These are phyloP conservation scores for Bhutanitis thaidina DNA, from an alignment of 2,888 invertebrate species.

Conservation along the genomic window DNA sequence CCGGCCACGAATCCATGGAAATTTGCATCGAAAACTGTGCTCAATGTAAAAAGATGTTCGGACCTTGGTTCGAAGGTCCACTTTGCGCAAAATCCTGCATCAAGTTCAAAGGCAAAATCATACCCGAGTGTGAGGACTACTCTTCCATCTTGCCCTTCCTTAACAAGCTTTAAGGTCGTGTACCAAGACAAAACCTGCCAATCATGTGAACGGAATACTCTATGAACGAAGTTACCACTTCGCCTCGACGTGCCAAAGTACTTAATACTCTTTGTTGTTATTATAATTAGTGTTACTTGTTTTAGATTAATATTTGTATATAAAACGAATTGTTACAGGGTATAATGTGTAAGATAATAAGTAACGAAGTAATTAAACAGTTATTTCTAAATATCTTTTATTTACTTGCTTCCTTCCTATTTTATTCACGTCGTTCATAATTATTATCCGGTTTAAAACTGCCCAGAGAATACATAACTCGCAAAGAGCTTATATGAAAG, in stretches of 20 bases:
- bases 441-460: too few relatives aligned
- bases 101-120: slow-evolving; percentile 89
- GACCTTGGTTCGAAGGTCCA: slow-evolving; percentile 91
- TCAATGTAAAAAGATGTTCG: slow-evolving; percentile 93
- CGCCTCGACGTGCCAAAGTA: slow-evolving; percentile 45
- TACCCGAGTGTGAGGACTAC: slow-evolving; percentile 92
- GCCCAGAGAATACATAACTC: too few relatives aligned
- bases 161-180: slow-evolving; percentile 54
- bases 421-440: too few relatives aligned
- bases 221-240: neutral
- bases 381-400: neutral
- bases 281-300: slow-evolving; percentile 31
- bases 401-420: neutral
- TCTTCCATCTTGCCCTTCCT: slow-evolving; percentile 90
- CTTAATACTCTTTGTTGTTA: slow-evolving; percentile 40
- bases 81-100: slow-evolving; percentile 92
- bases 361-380: neutral
- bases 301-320: slow-evolving; percentile 32
- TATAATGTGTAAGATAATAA: slow-evolving; percentile 9
- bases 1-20: slow-evolving; percentile 80
- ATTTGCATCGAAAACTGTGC: slow-evolving; percentile 92
- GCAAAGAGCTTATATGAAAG: too few relatives aligned
- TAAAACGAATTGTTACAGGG: slow-evolving; percentile 22
- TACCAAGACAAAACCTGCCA: neutral
- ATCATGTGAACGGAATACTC: neutral